Conservation (phyloP, 2,113 vertebrate genomes). For the Microcebus lehilahytsara region DNA sequence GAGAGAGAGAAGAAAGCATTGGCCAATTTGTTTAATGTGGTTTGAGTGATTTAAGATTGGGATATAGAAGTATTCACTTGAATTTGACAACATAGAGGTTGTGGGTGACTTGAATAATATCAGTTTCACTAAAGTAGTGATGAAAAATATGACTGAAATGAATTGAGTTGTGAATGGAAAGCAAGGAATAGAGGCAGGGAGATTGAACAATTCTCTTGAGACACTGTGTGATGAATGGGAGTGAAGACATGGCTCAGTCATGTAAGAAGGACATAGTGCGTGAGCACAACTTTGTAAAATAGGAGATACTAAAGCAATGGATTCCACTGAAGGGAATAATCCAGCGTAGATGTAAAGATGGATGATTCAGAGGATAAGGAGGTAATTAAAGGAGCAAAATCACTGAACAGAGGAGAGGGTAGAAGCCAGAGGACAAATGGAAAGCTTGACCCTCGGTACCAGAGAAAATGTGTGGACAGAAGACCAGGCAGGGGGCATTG, state of each 20-base stretch:
- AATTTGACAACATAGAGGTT: not conserved
- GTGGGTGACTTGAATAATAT: not conserved
- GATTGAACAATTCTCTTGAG: not conserved
- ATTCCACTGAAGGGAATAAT: not conserved
- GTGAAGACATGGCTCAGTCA: not conserved
- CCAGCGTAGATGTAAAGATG: not conserved
- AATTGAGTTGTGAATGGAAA: not conserved
- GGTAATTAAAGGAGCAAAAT: not conserved
- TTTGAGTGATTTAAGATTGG: not conserved
- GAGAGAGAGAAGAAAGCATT: not conserved
- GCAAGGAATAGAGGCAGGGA: not conserved
- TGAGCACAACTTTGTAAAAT: not conserved
- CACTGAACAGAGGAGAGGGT: not conserved
- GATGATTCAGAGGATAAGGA: not conserved
- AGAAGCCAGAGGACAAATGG: not conserved
- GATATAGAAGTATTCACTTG: not conserved
- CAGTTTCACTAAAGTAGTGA: not conserved
- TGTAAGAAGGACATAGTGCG: not conserved
- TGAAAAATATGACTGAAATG: not conserved
- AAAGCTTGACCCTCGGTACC: not conserved
- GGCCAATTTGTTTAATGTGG: not conserved
- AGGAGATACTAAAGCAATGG: not conserved
- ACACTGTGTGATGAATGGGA: not conserved
- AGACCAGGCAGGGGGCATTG: not conserved
- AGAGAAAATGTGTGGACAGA: not conserved